Base-by-base conservation (phyloP, 2,888 invertebrate genomes). In the Trachelus troglodyta region DNA sequence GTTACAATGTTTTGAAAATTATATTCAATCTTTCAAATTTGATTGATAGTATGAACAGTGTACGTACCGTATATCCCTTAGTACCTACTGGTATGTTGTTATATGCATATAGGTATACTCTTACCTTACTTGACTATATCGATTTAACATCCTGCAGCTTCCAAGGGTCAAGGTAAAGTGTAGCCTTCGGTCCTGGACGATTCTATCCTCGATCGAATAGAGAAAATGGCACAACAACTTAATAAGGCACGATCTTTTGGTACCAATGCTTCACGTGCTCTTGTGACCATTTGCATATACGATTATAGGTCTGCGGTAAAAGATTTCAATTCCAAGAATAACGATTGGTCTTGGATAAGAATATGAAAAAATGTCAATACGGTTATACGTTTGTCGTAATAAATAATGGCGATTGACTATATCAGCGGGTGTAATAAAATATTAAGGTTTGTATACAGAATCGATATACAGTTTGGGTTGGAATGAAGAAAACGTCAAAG, bases 221-320 rank as follows among this genome's bases (percentile, higher is more conserved):
- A 87, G 87, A 89, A 90, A 90, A 90, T 89, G 86, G 87, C 89
- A 87, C 86, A 90, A 91, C 90, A 87, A 90, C 89, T 91, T 91
- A 91, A 91, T 91, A 90, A 90, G 89, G 80, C 89, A 87, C 89
- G 88, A 90, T 89, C 88, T 88, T 88, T 83, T 85, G 87, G 69
- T 30, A 87, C 89, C 88, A 90, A 91, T 90, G 90, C 89, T 88
- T 89, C 89, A 88, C 86, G 86, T 87, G 86, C 86, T 83, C 79
- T 81, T 88, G 84, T 86, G 87, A 89, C 89, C 85, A 91, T 91
- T 91, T 91, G 91, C 91, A 91, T 91, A 91, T 86, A 88, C 90
- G 91, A 91, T 91, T 91, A 91, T 89, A 90, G 90, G 85, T 73
- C 69, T 56, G 76, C 75, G 69, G 74, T 77, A 86, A 86, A 86